phyloP scores from a whole-genome alignment of 2,888 invertebrate genomes.

The Leptopilina syphax region DNA sequence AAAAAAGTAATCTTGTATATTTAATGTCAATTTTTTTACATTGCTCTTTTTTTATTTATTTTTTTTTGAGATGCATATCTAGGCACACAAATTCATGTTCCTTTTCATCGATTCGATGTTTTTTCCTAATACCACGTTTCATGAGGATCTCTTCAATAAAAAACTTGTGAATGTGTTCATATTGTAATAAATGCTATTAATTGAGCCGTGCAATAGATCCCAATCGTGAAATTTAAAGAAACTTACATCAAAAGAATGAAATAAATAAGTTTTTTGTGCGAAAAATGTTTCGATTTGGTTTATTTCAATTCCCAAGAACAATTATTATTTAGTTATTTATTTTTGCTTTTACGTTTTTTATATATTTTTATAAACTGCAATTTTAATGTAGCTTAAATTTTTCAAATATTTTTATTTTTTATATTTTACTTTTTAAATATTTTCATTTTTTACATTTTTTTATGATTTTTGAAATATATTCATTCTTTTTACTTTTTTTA shows the following conservation, averaged over 20 bases:
- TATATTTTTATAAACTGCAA: no score
- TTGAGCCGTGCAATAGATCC: conserved; percentile 33
- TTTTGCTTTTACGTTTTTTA: no score
- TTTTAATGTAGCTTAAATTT: no score
- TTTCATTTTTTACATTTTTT: no score
- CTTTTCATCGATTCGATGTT: conserved; percentile 5
- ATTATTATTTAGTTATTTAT: no score
- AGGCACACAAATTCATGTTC: neutral
- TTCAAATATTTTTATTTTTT: no score
- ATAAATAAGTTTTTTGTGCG: conserved; percentile 37
- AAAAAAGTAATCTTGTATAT: neutral
- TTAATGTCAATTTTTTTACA: neutral
- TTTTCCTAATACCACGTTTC: conserved; percentile 14
- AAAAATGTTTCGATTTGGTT: neutral
- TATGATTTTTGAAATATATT: no score
- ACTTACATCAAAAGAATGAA: conserved; percentile 15
- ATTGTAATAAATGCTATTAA: conserved; percentile 34
- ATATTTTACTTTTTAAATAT: no score
- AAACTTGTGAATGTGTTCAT: conserved; percentile 38
- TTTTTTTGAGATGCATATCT: conserved; percentile 2
- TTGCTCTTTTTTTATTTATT: neutral
- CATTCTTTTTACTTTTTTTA: no score
- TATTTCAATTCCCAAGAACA: neutral
- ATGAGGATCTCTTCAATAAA: conserved; percentile 8
- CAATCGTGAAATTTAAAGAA: conserved; percentile 12